A percentile compares a stretch with the other conserved stretches of the same genome.
phyloP scores from a whole-genome alignment of 2,888 invertebrate genomes.

The Orthosia gothica region DNA sequence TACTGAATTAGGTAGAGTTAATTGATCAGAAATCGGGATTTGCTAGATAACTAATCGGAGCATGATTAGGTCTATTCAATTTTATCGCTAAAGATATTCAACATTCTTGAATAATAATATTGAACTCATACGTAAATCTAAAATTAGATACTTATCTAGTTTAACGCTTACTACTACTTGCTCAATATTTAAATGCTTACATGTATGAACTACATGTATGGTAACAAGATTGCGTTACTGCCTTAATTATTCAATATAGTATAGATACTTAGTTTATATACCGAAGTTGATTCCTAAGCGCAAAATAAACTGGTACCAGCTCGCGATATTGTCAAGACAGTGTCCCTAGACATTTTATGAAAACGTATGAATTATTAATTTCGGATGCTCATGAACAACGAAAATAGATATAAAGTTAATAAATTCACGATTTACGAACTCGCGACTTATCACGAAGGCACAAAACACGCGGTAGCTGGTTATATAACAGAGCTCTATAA shows the following conservation, averaged over 20 bases:
- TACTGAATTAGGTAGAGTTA: neutral
- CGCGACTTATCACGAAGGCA: conserved; percentile 31
- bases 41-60: neutral
- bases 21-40: neutral
- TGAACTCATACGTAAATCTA: conserved; percentile 9
- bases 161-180: conserved; percentile 6
- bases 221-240: conserved; percentile 17
- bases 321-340: conserved; percentile 47
- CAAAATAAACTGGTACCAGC: conserved; percentile 43
- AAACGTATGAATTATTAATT: conserved; percentile 47
- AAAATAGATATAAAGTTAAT: conserved; percentile 23
- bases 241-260: neutral
- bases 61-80: neutral
- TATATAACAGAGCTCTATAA: conserved; percentile 3
- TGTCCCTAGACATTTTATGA: conserved; percentile 17
- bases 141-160: neutral
- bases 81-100: neutral
- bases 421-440: conserved; percentile 50
- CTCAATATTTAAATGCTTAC: conserved; percentile 38
- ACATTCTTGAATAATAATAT: conserved; percentile 33
- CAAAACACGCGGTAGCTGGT: conserved; percentile 14
- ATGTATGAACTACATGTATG: neutral
- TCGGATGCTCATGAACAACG: conserved; percentile 28
- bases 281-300: neutral
- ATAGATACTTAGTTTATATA: too few species aligned